phyloP scores from a whole-genome alignment of 2,888 invertebrate species.

The Hydrotaea cyrtoneurina region DNA sequence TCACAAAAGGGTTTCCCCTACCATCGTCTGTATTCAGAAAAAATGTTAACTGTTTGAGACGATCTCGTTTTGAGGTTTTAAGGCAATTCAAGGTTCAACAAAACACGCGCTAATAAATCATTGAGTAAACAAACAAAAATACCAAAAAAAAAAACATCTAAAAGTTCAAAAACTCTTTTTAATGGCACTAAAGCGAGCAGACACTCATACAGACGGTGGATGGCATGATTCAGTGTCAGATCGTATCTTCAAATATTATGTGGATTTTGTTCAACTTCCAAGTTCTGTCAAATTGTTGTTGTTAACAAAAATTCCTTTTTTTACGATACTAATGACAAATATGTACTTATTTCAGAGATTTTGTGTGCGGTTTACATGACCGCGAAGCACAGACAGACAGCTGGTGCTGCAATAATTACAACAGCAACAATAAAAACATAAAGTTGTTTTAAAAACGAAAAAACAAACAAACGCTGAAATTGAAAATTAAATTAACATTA shows the following conservation, averaged over 20 bases:
- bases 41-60: too few relatives aligned
- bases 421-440: not conserved
- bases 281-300: too few relatives aligned
- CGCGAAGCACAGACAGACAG: not conserved
- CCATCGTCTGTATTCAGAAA: too few relatives aligned
- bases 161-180: too few relatives aligned
- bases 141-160: too few relatives aligned
- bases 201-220: not conserved
- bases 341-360: not conserved
- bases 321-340: not conserved
- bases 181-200: too few relatives aligned
- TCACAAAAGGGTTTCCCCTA: too few relatives aligned
- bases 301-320: not conserved
- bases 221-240: slow-evolving; percentile 4
- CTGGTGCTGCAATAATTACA: slow-evolving; percentile 40
- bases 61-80: too few relatives aligned
- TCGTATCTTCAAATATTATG: not conserved
- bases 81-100: too few relatives aligned
- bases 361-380: slow-evolving; percentile 10
- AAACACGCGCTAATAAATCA: too few relatives aligned
- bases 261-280: not conserved
- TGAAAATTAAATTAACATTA: not conserved
- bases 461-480: too few relatives aligned
- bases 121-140: too few relatives aligned
- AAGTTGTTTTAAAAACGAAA: not conserved